These are phyloP conservation scores for Todiramphus saurophagus DNA, from an alignment of 2,113 vertebrate species.

Conservation along the genomic window DNA sequence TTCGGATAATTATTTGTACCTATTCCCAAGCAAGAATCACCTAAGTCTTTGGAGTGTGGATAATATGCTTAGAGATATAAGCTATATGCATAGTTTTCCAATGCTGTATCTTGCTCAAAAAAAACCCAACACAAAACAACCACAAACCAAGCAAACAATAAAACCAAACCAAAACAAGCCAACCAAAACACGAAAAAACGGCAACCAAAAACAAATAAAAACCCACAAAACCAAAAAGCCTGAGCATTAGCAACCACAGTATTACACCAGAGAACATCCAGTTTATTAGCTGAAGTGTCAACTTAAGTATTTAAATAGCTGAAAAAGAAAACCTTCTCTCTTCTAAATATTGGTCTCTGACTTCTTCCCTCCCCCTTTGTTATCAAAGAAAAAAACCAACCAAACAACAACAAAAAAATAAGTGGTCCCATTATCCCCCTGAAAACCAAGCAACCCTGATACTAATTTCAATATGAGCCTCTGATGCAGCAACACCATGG, in stretches of 20 bases:
- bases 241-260: background rate
- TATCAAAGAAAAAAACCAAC: background rate
- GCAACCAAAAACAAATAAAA: background rate
- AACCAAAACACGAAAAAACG: background rate
- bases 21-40: background rate
- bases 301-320: background rate
- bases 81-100: background rate
- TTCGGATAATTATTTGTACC: background rate
- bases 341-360: background rate
- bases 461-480: background rate
- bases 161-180: no score
- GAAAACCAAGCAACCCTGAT: background rate
- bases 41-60: background rate
- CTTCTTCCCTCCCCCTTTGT: background rate
- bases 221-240: background rate
- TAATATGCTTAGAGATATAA: background rate
- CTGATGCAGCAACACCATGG: conserved; percentile 8
- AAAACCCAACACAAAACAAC: background rate
- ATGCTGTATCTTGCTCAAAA: background rate
- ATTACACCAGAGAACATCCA: background rate
- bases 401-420: background rate
- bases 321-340: background rate
- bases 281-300: background rate
- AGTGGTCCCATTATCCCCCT: background rate
- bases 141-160: no score